phyloP scores from a whole-genome alignment of 2,797 vertebrate species.

The Pterois miles region DNA sequence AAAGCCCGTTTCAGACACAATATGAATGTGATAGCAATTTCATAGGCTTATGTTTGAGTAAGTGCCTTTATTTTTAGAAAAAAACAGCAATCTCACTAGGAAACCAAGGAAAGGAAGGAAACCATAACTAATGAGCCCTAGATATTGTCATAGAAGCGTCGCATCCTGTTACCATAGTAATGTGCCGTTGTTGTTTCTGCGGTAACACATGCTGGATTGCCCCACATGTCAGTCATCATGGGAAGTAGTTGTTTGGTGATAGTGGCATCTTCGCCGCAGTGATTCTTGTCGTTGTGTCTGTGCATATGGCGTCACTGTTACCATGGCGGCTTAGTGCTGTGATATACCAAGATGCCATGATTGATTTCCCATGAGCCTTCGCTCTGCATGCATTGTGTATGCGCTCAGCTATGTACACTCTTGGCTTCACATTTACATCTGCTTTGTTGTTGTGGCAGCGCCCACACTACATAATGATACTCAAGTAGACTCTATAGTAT shows the following conservation, averaged over 20 bases:
- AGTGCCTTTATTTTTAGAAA: not conserved
- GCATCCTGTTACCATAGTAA: conserved; percentile 12
- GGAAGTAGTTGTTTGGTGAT: not conserved
- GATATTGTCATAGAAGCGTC: not conserved
- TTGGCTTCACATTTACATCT: not conserved
- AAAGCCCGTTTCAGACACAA: not conserved
- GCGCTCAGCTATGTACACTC: not conserved
- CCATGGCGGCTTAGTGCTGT: not conserved
- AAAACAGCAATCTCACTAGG: not conserved
- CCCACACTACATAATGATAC: conserved; percentile 10
- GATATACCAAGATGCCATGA: not conserved
- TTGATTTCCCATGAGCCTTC: conserved; percentile 32
- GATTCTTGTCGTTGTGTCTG: not conserved
- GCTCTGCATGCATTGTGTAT: conserved; percentile 25
- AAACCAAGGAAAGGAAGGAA: not conserved
- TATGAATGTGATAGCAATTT: not conserved
- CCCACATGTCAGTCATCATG: not conserved
- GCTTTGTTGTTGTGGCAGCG: conserved; percentile 17
- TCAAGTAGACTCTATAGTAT: conserved; percentile 9
- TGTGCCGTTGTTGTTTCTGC: not conserved
- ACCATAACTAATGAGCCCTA: not conserved
- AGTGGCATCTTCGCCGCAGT: not conserved
- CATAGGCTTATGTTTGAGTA: not conserved
- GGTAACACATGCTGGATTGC: not conserved
- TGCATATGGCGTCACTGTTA: not conserved